phyloP scores from a whole-genome alignment of 2,797 vertebrate genomes.

The Tympanoctomys barrerae region DNA sequence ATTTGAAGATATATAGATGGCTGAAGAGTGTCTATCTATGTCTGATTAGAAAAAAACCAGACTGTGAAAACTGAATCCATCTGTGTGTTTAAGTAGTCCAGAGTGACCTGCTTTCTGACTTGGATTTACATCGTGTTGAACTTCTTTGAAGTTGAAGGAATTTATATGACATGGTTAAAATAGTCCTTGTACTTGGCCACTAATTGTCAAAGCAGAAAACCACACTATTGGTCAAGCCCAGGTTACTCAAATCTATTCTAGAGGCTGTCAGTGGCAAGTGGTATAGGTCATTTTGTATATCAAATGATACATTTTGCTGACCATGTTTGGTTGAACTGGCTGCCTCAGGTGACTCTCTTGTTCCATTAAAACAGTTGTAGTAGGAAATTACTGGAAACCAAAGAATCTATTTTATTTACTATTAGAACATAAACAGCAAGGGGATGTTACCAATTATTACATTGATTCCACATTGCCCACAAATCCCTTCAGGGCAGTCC shows the following conservation, averaged over 20 bases:
- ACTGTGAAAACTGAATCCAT: neutral
- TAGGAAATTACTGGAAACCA: constrained; percentile 77
- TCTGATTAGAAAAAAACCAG: neutral
- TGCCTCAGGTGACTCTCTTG: constrained; percentile 70
- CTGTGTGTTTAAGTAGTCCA: neutral
- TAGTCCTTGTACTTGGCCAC: constrained; percentile 37
- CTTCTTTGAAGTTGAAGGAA: constrained; percentile 55
- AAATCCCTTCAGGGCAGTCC: neutral
- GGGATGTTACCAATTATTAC: constrained; percentile 51
- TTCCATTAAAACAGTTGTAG: constrained; percentile 76
- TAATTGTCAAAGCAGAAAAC: constrained; percentile 66
- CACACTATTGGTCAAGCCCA: neutral
- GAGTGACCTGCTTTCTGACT: neutral
- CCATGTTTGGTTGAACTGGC: constrained; percentile 41
- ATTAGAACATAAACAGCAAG: constrained; percentile 75
- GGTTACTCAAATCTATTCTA: constrained; percentile 68
- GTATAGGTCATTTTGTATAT: neutral
- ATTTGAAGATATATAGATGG: neutral
- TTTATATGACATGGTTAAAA: constrained; percentile 57
- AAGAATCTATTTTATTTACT: constrained; percentile 75
- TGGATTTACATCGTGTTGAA: neutral
- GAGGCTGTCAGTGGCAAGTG: constrained; percentile 52
- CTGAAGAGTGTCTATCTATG: neutral
- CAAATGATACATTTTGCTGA: constrained; percentile 55
- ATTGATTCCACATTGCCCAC: constrained; percentile 44